A percentile compares a stretch with the other conserved stretches of the same genome.
Conservation (phyloP, 2,888 invertebrate species). For the Orthosia cruda region DNA sequence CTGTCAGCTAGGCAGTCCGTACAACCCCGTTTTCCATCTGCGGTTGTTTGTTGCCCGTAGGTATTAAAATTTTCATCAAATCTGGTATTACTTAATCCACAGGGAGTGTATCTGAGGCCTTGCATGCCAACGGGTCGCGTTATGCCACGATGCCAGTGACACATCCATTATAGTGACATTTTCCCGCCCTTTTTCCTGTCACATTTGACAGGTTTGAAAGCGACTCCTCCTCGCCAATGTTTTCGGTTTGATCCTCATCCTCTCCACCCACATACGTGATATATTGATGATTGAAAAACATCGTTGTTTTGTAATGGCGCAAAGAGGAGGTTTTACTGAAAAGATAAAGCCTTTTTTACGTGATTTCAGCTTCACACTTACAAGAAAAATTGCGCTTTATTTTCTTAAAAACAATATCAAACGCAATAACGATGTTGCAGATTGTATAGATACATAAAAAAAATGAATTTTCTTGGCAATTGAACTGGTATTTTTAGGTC, state of each 20-base stretch:
- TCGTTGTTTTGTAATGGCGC: constrained; percentile 55
- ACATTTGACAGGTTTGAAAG: constrained; percentile 91
- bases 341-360: constrained; percentile 56
- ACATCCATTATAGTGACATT: constrained; percentile 91
- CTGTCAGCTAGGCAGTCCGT: constrained; percentile 44
- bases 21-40: constrained; percentile 60
- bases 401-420: constrained; percentile 4
- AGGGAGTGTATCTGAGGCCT: constrained; percentile 82
- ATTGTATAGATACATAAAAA: too few relatives aligned
- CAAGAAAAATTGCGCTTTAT: not conserved
- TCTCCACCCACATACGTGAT: constrained; percentile 75
- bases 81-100: constrained; percentile 84
- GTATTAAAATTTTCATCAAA: constrained; percentile 80
- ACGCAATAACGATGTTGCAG: not conserved
- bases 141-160: constrained; percentile 89
- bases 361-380: constrained; percentile 63
- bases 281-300: constrained; percentile 75
- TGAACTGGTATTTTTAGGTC: not conserved
- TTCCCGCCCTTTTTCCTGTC: constrained; percentile 91
- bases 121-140: constrained; percentile 85
- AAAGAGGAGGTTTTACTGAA: constrained; percentile 57
- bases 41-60: constrained; percentile 63
- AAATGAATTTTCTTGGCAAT: not conserved
- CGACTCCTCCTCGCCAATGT: constrained; percentile 88
- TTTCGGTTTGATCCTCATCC: constrained; percentile 82